Percentiles rank a stretch among this genome's conserved stretches.
phyloP scores from a whole-genome alignment of 2,888 invertebrate species.

The Cerastis rubricosa region DNA sequence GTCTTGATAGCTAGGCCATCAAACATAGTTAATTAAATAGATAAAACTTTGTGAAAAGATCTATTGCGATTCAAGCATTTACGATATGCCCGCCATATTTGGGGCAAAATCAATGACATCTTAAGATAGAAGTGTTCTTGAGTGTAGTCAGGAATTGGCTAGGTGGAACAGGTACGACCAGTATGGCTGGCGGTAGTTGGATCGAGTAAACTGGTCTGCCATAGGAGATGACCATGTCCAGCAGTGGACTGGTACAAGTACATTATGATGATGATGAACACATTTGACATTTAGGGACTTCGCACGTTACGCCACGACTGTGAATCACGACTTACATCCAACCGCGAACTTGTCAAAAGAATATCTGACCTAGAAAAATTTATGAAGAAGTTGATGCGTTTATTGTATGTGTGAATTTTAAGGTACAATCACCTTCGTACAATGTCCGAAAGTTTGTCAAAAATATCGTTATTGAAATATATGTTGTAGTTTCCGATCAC shows the following conservation, averaged over 20 bases:
- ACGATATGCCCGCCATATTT: background rate
- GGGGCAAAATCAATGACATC: background rate
- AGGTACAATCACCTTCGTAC: background rate
- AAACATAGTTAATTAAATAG: background rate
- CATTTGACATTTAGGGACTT: background rate
- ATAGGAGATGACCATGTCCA: background rate
- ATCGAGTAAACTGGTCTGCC: background rate
- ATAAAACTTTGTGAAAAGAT: background rate
- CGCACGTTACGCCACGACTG: background rate
- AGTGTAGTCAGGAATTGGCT: background rate
- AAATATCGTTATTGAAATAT: background rate
- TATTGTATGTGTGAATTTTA: slow-evolving; percentile 25
- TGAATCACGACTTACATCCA: background rate
- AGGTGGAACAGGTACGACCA: background rate
- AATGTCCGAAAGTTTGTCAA: background rate
- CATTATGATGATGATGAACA: background rate
- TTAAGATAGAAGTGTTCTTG: background rate
- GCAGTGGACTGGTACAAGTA: background rate
- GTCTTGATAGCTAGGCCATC: slow-evolving; percentile 9
- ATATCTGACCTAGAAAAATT: background rate
- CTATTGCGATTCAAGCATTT: background rate
- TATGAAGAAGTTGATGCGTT: slow-evolving; percentile 6
- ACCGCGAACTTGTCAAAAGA: background rate
- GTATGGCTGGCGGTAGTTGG: background rate
- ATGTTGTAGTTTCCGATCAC: background rate